These are phyloP conservation scores for Oncorhynchus kisutch DNA, from an alignment of 2,113 vertebrate species.

Conservation along the genomic window DNA sequence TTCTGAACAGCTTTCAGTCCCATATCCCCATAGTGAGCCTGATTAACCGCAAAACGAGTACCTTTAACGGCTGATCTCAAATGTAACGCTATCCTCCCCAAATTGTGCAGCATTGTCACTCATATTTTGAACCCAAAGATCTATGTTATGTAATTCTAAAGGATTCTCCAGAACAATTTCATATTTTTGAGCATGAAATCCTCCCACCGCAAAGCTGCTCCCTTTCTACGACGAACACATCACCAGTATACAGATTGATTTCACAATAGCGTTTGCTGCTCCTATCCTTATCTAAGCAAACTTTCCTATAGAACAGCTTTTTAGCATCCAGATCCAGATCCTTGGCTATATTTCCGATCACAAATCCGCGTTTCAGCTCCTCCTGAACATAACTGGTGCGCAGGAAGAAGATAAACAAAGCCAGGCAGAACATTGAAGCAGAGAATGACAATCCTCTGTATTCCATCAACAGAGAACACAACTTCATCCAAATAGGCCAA, in stretches of 20 bases:
- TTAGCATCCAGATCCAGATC: background rate
- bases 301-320: background rate
- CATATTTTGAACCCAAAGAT: slow-evolving; percentile 64
- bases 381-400: slow-evolving; percentile 24
- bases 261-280: background rate
- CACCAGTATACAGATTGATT: background rate
- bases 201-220: slow-evolving; percentile 50
- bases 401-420: background rate
- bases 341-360: no score
- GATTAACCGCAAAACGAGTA: background rate
- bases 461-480: background rate
- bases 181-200: slow-evolving; percentile 55
- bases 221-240: background rate
- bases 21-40: slow-evolving; percentile 2
- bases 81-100: background rate
- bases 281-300: background rate
- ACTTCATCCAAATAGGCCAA: no score
- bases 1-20: slow-evolving; percentile 2
- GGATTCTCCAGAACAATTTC: slow-evolving; percentile 20
- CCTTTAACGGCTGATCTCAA: slow-evolving; percentile 15
- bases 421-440: background rate
- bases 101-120: slow-evolving; percentile 67
- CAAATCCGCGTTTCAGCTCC: no score
- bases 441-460: background rate
- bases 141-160: slow-evolving; percentile 54